Evolutionary conservation across 2,113 vertebrate species (phyloP).

Genomic region (Brienomyrus brachyistius): DNA sequence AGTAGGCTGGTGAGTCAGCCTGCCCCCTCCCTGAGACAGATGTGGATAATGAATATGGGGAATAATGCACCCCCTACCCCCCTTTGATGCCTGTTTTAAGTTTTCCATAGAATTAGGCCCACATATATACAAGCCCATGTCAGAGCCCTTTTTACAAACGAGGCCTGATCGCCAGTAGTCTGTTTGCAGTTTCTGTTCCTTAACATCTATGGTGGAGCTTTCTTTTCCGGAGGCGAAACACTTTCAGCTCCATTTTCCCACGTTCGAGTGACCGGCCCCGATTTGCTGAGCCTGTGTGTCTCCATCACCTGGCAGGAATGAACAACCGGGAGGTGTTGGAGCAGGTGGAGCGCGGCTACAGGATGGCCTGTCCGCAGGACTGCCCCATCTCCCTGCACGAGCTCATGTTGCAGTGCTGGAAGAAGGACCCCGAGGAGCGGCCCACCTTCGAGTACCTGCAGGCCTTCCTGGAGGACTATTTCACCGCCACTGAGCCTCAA

Average conservation of each 20-base stretch:
- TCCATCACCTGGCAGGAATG: constrained; percentile 70
- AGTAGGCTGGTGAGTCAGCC: background rate
- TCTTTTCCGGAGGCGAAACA: background rate
- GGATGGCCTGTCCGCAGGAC: constrained; percentile 92
- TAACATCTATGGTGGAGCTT: background rate
- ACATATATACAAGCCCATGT: background rate
- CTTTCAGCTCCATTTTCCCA: background rate
- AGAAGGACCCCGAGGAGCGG: constrained; percentile 91
- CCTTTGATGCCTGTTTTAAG: background rate
- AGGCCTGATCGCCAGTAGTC: background rate
- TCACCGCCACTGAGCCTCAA: constrained; percentile 97
- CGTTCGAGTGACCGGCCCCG: background rate
- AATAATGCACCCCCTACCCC: background rate
- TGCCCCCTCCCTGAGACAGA: constrained; percentile 19
- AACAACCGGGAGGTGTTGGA: constrained; percentile 97
- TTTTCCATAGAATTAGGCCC: background rate
- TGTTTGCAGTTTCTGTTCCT: too few species aligned
- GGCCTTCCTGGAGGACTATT: constrained; percentile 98
- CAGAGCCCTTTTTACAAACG: background rate
- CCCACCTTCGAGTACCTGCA: constrained; percentile 97
- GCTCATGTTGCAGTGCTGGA: constrained; percentile 99
- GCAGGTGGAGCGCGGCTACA: constrained; percentile 93
- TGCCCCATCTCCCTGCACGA: constrained; percentile 92
- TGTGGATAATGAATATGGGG: background rate
- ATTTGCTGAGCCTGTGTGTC: constrained; percentile 10